These are phyloP conservation scores for Todiramphus saurophagus DNA, from an alignment of 2,113 vertebrate genomes.

Conservation along the genomic window DNA sequence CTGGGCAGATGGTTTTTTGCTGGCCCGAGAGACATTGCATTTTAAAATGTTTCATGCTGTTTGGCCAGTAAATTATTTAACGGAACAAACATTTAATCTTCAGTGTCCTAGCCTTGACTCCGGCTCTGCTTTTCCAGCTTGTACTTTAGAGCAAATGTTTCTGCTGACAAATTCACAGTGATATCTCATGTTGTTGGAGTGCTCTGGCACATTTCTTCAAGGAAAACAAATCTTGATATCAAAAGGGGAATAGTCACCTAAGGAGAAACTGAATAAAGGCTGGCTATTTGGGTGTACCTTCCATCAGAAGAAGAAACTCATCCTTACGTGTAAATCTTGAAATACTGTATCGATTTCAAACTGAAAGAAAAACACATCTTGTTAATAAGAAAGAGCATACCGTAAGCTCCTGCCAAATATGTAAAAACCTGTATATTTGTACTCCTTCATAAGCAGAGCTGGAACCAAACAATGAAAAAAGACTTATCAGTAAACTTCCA, in stretches of 20 bases:
- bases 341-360: background rate
- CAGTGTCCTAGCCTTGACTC: background rate
- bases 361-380: background rate
- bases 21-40: background rate
- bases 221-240: background rate
- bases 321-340: background rate
- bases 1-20: background rate
- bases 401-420: background rate
- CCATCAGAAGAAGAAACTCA: background rate
- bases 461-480: background rate
- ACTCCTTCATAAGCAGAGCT: background rate
- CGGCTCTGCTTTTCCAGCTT: background rate
- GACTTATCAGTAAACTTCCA: background rate
- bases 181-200: background rate
- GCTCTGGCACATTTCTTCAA: background rate
- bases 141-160: background rate
- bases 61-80: constrained; percentile 18
- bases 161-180: background rate
- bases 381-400: background rate
- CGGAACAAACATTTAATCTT: constrained; percentile 14
- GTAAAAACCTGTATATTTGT: background rate
- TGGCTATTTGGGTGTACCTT: background rate
- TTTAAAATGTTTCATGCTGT: background rate
- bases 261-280: background rate
- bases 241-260: background rate